These are phyloP conservation scores for Cirrhinus mrigala DNA, from an alignment of 2,797 vertebrate species.

Conservation along the genomic window DNA sequence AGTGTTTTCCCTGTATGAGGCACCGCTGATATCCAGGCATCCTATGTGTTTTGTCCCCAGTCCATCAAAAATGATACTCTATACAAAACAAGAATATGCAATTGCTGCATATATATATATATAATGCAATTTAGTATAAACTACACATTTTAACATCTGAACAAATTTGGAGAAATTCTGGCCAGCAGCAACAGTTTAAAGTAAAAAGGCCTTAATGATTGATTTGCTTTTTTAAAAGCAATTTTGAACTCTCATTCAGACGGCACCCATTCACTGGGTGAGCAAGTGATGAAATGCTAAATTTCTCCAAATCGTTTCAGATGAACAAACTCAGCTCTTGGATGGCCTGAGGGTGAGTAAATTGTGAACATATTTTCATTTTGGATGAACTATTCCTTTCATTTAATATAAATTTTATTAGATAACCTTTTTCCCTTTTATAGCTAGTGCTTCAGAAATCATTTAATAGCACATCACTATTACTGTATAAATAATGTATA, in stretches of 20 bases:
- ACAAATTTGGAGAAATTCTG: not conserved
- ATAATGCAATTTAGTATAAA: not conserved
- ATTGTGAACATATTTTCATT: not conserved
- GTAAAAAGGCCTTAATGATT: not conserved
- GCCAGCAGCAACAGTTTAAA: not conserved
- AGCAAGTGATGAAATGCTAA: not conserved
- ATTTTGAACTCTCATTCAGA: not conserved
- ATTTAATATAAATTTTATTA: not conserved
- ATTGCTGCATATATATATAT: not conserved
- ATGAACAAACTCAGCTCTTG: not conserved
- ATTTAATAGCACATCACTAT: not conserved
- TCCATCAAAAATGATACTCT: not conserved
- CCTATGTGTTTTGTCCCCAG: not conserved
- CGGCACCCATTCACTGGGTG: not conserved
- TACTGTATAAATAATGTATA: not conserved
- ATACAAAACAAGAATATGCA: conserved; percentile 3
- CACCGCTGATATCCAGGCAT: not conserved
- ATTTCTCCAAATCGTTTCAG: not conserved
- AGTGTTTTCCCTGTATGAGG: conserved; percentile 1
- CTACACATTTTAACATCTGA: not conserved
- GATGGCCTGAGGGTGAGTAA: not conserved
- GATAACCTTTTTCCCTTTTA: not conserved
- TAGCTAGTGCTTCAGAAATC: not conserved
- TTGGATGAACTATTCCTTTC: not conserved
- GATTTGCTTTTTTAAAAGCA: not conserved